Percentiles rank a stretch among this genome's conserved stretches.
Evolutionary conservation across 2,888 invertebrate species (phyloP).

Genomic region (Cactoblastis cactorum): DNA sequence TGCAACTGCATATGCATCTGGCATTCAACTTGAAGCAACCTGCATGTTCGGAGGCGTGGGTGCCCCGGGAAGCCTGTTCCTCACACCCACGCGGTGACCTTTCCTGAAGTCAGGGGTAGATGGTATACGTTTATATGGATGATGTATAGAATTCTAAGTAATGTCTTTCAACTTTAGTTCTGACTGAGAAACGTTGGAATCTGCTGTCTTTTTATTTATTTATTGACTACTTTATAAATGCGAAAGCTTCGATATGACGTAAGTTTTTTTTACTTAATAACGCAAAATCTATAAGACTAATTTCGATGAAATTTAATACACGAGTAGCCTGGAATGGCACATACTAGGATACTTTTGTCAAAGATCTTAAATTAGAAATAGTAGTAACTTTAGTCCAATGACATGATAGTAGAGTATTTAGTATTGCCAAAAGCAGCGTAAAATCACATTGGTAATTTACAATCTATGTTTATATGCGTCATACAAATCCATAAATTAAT

Average conservation of each 20-base stretch:
- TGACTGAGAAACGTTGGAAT: not conserved
- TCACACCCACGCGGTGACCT: conserved; percentile 63
- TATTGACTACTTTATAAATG: too few relatives aligned
- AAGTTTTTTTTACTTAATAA: too few relatives aligned
- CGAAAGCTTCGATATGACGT: too few relatives aligned
- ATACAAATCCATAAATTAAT: not conserved
- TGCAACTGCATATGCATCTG: conserved; percentile 23
- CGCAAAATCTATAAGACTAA: too few relatives aligned
- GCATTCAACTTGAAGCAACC: conserved; percentile 51
- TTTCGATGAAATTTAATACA: too few relatives aligned
- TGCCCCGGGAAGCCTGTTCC: conserved; percentile 54
- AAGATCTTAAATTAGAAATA: too few relatives aligned
- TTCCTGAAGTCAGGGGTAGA: conserved; percentile 42
- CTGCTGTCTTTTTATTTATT: not conserved
- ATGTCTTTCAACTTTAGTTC: not conserved
- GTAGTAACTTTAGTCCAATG: too few relatives aligned
- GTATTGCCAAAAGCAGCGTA: too few relatives aligned
- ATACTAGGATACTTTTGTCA: too few relatives aligned
- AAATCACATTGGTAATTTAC: not conserved
- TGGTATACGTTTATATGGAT: conserved; percentile 30
- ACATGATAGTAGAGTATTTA: too few relatives aligned
- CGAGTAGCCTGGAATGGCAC: too few relatives aligned
- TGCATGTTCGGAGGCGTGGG: conserved; percentile 56
- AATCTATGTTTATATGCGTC: not conserved
- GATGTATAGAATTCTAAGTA: conserved; percentile 20